These are phyloP conservation scores for Alosa sapidissima DNA, from an alignment of 2,797 vertebrate genomes.

Conservation along the genomic window DNA sequence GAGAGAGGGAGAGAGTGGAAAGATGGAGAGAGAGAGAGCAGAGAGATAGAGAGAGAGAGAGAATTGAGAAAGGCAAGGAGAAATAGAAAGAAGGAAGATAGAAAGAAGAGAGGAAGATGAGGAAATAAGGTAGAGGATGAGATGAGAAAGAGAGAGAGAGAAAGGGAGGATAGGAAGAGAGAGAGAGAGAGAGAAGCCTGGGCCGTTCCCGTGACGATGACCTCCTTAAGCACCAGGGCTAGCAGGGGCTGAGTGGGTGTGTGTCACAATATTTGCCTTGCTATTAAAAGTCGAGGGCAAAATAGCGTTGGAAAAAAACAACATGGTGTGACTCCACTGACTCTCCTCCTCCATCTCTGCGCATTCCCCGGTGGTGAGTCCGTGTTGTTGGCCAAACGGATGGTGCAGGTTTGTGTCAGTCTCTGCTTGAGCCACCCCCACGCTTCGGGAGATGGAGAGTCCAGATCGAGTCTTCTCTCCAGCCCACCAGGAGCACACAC, in stretches of 20 bases:
- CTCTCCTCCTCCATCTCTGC: not conserved
- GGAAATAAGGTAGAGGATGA: not conserved
- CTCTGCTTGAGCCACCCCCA: not conserved
- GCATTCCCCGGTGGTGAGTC: not conserved
- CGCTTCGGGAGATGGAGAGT: not conserved
- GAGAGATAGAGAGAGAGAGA: not conserved
- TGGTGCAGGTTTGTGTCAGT: not conserved
- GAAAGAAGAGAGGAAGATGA: not conserved
- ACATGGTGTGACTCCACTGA: not conserved
- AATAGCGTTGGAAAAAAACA: not conserved
- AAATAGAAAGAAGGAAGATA: not conserved
- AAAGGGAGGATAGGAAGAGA: not conserved
- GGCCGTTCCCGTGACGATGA: not conserved
- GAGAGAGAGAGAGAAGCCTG: not conserved
- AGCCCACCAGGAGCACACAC: not conserved
- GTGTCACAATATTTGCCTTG: constrained; percentile 15
- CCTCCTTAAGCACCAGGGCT: constrained; percentile 24
- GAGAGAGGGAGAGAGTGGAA: not conserved
- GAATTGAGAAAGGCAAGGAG: not conserved
- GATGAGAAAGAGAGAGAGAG: not conserved
- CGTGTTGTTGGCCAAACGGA: not conserved
- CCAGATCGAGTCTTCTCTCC: not conserved
- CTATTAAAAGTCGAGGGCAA: not conserved
- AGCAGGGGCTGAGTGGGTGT: not conserved
- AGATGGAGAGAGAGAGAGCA: not conserved